Percentiles rank a stretch among this genome's conserved stretches.
These are phyloP conservation scores for Aphelenchoides besseyi DNA, from an alignment of 1,140 invertebrate species.

Conservation along the genomic window DNA sequence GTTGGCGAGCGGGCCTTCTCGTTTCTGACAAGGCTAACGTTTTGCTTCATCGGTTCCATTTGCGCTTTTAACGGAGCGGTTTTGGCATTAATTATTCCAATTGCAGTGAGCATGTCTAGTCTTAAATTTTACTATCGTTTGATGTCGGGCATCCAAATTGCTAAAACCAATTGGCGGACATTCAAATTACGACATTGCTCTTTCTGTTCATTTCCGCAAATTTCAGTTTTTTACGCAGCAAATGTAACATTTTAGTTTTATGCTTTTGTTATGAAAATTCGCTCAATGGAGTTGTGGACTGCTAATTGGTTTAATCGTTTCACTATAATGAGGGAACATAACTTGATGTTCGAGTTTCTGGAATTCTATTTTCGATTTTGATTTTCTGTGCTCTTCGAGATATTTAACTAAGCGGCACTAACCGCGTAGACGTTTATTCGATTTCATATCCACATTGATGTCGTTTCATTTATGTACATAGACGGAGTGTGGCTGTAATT, in stretches of 20 bases:
- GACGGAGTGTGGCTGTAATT: background rate
- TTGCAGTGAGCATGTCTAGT: background rate
- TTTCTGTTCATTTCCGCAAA: background rate
- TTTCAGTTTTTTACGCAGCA: background rate
- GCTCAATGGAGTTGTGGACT: no score
- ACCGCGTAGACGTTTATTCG: background rate
- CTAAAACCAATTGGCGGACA: background rate
- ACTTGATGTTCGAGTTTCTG: no score
- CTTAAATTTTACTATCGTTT: background rate
- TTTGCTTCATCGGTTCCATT: background rate
- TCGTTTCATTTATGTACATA: background rate
- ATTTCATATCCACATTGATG: background rate
- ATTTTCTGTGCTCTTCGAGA: background rate
- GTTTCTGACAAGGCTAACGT: background rate
- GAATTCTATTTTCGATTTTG: background rate
- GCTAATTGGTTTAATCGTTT: no score
- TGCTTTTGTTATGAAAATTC: no score
- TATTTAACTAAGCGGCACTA: background rate
- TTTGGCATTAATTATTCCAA: slow-evolving; percentile 1
- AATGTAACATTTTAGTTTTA: no score
- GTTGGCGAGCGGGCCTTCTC: background rate
- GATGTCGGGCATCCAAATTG: background rate
- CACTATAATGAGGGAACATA: no score
- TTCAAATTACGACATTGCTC: background rate
- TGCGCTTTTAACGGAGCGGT: background rate